A percentile compares a stretch with the other conserved stretches of the same genome.
Evolutionary conservation across 2,888 invertebrate species (phyloP).

Genomic region (Spicauda simplicius): DNA sequence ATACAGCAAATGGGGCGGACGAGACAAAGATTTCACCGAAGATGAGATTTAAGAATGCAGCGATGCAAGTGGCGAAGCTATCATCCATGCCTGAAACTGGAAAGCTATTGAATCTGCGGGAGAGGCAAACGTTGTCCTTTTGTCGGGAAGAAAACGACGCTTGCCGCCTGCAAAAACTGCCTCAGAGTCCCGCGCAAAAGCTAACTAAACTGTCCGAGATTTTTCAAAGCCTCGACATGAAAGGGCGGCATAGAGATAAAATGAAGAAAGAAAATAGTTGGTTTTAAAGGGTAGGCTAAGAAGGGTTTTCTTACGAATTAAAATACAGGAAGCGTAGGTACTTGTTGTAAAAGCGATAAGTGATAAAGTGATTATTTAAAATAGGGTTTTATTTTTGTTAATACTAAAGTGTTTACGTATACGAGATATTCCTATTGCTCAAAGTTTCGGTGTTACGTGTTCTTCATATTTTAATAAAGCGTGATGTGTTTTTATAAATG

Average conservation of each 20-base stretch:
- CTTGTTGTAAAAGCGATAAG: conserved; percentile 50
- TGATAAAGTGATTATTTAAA: conserved; percentile 55
- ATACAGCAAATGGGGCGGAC: conserved; percentile 37
- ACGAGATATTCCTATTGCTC: conserved; percentile 69
- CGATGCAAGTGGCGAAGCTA: conserved; percentile 70
- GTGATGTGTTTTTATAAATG: conserved; percentile 42
- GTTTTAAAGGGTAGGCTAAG: conserved; percentile 65
- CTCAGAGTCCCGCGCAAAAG: conserved; percentile 65
- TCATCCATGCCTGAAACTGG: conserved; percentile 71
- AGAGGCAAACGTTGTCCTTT: conserved; percentile 62
- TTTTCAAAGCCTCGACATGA: conserved; percentile 74
- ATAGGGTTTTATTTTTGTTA: conserved; percentile 61
- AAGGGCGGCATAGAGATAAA: conserved; percentile 67
- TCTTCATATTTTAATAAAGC: conserved; percentile 69
- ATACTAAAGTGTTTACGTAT: conserved; percentile 49
- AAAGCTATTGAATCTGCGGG: conserved; percentile 71
- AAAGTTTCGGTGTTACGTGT: conserved; percentile 63
- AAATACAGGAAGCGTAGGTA: conserved; percentile 4
- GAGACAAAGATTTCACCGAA: conserved; percentile 64
- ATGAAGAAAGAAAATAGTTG: conserved; percentile 80
- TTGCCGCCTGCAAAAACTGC: conserved; percentile 62
- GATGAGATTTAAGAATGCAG: conserved; percentile 74
- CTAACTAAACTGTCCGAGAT: conserved; percentile 74
- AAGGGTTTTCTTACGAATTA: conserved; percentile 5
- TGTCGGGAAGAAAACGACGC: conserved; percentile 55